phyloP scores from a whole-genome alignment of 37 sponge, comb jelly and placozoan species.

The Axinella damicornis region DNA sequence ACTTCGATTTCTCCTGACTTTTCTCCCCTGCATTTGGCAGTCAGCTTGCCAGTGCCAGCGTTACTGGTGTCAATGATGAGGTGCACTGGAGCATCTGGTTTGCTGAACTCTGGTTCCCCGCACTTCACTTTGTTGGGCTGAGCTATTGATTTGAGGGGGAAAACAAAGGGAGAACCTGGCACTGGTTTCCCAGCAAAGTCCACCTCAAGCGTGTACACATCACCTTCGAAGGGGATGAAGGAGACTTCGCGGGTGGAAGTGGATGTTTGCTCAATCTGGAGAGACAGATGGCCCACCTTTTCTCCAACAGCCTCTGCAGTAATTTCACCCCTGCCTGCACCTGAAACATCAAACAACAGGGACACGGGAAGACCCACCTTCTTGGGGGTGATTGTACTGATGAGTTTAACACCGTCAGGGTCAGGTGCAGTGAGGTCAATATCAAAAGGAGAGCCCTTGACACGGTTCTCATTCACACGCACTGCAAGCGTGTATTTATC shows the following conservation, averaged over 20 bases:
- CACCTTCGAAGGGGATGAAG: slow-evolving; percentile 38
- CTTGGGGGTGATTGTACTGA: slow-evolving; percentile 25
- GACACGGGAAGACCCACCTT: slow-evolving; percentile 45
- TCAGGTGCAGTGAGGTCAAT: slow-evolving; percentile 13
- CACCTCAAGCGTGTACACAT: slow-evolving; percentile 43
- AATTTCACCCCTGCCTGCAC: slow-evolving; percentile 49
- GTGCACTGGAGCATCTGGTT: slow-evolving; percentile 3
- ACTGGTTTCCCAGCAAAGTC: slow-evolving; percentile 34
- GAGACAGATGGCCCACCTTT: slow-evolving; percentile 28
- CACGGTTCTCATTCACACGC: slow-evolving; percentile 36
- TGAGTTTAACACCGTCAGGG: slow-evolving; percentile 6
- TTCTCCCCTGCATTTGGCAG: slow-evolving; percentile 32
- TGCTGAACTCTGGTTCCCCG: background rate
- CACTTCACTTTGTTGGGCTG: slow-evolving; percentile 46
- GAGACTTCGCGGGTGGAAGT: slow-evolving; percentile 21
- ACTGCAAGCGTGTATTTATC: slow-evolving; percentile 60
- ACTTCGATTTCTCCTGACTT: slow-evolving; percentile 23
- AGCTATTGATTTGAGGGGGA: slow-evolving; percentile 28
- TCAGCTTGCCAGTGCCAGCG: slow-evolving; percentile 57
- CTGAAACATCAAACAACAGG: slow-evolving; percentile 24
- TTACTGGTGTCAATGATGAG: slow-evolving; percentile 25
- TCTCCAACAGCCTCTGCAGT: slow-evolving; percentile 26
- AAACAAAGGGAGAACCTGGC: slow-evolving; percentile 61
- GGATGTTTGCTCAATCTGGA: background rate
- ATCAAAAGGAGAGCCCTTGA: slow-evolving; percentile 72